Evolutionary conservation across 2,888 invertebrate species (phyloP), one percentile per base, ranked within the genome.

Genomic region (Caenorhabditis sp.): DNA sequence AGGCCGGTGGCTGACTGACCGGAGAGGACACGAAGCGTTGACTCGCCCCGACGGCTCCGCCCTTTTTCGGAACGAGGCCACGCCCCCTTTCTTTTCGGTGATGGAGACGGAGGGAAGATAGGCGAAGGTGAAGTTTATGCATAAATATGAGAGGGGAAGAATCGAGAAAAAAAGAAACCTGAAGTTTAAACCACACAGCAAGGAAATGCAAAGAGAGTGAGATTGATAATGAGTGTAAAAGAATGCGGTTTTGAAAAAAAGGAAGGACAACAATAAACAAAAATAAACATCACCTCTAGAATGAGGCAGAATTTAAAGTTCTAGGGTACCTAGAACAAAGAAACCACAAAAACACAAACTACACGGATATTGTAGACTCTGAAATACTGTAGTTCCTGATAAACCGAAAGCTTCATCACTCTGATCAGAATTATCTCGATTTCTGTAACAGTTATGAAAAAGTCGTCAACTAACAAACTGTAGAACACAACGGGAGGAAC

Each of bases 121-220:
- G 19, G 22, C 24, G 28, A 47, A 16, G 35, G 38, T 24, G 61
- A n/a, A 74, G 66, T 76, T 64, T 68, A 76, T 63, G 77, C 61
- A 77, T 69, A 79, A 54, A 49, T 64, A 70, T 70, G 68, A 70
- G 68, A 64, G 35, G n/a, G 26, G 41, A 14, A 14, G 26, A 54
- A 47, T 47, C 19, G 47, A 47, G 19, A 26, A 54, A 54, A 38
- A 26, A 68, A 47, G 54, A 61, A 79, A 79, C 79, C 79, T 79
- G 79, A 79, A 70, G 54, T 79, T 77, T 69, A 79, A 56, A 66
- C 56, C 75, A 75, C 75, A 75, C 75, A 75, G 12, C 56, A 66
- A 64, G 58, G 24, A 66, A 66, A 59, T 64, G 74, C 24, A 64
- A 35, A 35, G 19, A 35, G 22, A 28, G 24, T 14, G 26, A 63